Conservation (phyloP, 2,797 vertebrate species). For the Champsocephalus esox region DNA sequence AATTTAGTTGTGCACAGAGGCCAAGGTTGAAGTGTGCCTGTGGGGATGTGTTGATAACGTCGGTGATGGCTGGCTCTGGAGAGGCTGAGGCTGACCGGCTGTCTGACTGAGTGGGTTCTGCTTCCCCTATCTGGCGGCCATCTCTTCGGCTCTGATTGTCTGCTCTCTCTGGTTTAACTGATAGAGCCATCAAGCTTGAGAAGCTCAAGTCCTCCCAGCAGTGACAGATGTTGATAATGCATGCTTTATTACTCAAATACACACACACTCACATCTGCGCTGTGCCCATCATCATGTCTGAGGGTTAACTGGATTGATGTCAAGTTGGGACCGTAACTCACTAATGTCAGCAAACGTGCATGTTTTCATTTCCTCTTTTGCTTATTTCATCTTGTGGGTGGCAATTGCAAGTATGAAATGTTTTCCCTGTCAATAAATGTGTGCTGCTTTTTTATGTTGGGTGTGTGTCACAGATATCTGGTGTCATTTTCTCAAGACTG, state of each 20-base stretch:
- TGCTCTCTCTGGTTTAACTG: constrained; percentile 60
- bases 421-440: constrained; percentile 24
- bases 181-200: constrained; percentile 53
- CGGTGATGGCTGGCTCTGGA: constrained; percentile 50
- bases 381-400: constrained; percentile 4
- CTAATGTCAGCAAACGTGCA: constrained; percentile 32
- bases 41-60: constrained; percentile 56
- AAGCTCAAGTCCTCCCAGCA: constrained; percentile 34
- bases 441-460: constrained; percentile 7
- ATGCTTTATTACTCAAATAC: background rate
- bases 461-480: constrained; percentile 19
- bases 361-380: background rate
- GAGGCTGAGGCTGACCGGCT: constrained; percentile 32
- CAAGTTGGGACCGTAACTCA: constrained; percentile 23
- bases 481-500: constrained; percentile 8
- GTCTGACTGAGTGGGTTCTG: constrained; percentile 47
- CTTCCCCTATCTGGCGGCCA: constrained; percentile 61
- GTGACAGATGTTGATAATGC: background rate
- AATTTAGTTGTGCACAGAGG: constrained; percentile 18
- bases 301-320: constrained; percentile 49
- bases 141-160: constrained; percentile 59
- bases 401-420: background rate
- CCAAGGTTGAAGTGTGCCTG: constrained; percentile 26
- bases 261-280: constrained; percentile 6
- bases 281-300: constrained; percentile 37